Evolutionary conservation across 2,888 invertebrate genomes (phyloP).

Genomic region (Aspidiotus rigidus): DNA sequence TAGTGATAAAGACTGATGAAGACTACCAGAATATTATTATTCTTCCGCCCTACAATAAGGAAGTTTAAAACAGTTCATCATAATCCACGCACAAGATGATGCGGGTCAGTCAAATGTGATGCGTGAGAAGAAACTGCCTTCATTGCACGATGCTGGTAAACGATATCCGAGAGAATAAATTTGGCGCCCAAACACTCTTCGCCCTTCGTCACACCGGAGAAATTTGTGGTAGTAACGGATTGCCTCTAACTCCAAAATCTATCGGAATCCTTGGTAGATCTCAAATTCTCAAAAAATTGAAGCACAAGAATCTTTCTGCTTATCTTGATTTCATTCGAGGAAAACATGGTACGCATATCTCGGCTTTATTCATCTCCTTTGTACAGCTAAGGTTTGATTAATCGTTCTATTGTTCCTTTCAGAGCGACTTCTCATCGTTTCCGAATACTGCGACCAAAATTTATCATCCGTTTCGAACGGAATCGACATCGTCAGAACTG

Average conservation of each 20-base stretch:
- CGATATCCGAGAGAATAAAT: conserved; percentile 39
- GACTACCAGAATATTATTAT: too few relatives aligned
- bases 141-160: not conserved
- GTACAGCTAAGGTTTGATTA: not conserved
- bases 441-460: conserved; percentile 64
- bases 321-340: conserved; percentile 86
- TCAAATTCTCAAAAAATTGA: conserved; percentile 66
- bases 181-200: conserved; percentile 86
- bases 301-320: conserved; percentile 72
- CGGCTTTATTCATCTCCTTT: not conserved
- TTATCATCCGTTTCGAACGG: conserved; percentile 41
- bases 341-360: conserved; percentile 67
- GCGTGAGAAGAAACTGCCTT: not conserved
- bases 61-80: too few relatives aligned
- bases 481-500: conserved; percentile 50
- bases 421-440: conserved; percentile 74
- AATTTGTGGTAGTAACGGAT: conserved; percentile 87
- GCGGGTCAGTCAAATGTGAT: too few relatives aligned
- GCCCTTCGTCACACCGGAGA: conserved; percentile 83
- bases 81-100: too few relatives aligned
- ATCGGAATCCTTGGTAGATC: conserved; percentile 86
- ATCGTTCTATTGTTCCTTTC: conserved; percentile 39
- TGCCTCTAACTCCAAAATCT: conserved; percentile 92
- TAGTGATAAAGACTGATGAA: too few relatives aligned
- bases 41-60: too few relatives aligned